A percentile compares a stretch with the other conserved stretches of the same genome.
Evolutionary conservation across 2,797 vertebrate genomes (phyloP).

Genomic region (Allobates femoralis): DNA sequence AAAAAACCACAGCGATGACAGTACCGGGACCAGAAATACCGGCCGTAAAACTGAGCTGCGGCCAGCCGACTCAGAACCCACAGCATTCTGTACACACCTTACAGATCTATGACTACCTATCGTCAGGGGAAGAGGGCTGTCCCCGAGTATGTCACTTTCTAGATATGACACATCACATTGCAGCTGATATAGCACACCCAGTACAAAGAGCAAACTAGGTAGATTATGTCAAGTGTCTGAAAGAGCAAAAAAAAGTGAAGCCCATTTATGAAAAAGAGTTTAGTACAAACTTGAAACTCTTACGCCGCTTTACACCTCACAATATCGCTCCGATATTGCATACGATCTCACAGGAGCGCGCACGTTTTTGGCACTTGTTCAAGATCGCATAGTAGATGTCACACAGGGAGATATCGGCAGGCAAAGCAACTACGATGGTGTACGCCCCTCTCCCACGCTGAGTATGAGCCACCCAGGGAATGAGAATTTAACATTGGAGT

Average conservation of each 20-base stretch:
- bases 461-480: too few species aligned
- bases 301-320: too few species aligned
- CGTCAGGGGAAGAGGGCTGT: conserved; percentile 11
- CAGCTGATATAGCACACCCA: neutral
- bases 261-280: neutral
- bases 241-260: too few species aligned
- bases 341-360: too few species aligned
- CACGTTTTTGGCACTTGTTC: too few species aligned
- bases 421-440: too few species aligned
- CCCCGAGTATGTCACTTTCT: conserved; percentile 12
- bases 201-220: conserved; percentile 15
- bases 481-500: too few species aligned
- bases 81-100: conserved; percentile 7
- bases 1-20: conserved; percentile 20
- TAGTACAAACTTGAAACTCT: too few species aligned
- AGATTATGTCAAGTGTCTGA: neutral
- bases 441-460: too few species aligned
- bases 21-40: conserved; percentile 15
- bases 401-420: too few species aligned
- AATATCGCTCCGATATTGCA: too few species aligned
- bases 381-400: too few species aligned
- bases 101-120: neutral
- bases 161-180: conserved; percentile 17
- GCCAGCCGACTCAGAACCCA: neutral
- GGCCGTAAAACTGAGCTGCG: neutral